These are phyloP conservation scores for Molothrus ater DNA, from an alignment of 2,797 vertebrate genomes.

Conservation along the genomic window DNA sequence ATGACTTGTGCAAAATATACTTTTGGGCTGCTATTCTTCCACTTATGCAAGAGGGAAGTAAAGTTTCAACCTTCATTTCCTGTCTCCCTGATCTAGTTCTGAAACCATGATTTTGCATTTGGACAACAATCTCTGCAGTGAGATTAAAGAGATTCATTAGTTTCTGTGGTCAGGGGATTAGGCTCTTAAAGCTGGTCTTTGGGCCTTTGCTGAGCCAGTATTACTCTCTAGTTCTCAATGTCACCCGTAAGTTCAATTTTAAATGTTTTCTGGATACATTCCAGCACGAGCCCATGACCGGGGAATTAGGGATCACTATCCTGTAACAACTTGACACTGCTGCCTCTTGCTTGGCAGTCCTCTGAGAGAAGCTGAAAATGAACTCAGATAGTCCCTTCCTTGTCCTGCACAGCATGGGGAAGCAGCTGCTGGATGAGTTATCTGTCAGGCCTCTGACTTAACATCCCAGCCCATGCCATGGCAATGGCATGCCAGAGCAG, in stretches of 20 bases:
- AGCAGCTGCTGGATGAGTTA: conserved; percentile 19
- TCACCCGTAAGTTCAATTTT: neutral
- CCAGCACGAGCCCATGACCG: neutral
- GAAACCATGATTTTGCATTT: neutral
- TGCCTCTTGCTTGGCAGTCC: neutral
- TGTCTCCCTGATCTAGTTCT: neutral
- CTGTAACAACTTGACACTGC: neutral
- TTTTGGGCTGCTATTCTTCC: neutral
- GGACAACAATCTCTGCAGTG: neutral
- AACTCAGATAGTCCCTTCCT: neutral
- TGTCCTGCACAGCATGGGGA: fast-evolving
- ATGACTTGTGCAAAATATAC: neutral
- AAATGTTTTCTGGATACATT: neutral
- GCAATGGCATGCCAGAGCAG: fast-evolving
- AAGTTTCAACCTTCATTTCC: neutral
- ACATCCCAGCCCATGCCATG: neutral
- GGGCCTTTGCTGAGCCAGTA: neutral
- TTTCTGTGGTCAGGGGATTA: neutral
- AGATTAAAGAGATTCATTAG: neutral
- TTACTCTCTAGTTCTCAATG: neutral
- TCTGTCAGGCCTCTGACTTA: neutral
- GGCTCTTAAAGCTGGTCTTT: neutral
- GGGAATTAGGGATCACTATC: neutral
- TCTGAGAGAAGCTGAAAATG: neutral
- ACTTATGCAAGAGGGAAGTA: neutral